phyloP scores from a whole-genome alignment of 2,113 vertebrate genomes.

The Pyxicephalus adspersus region DNA sequence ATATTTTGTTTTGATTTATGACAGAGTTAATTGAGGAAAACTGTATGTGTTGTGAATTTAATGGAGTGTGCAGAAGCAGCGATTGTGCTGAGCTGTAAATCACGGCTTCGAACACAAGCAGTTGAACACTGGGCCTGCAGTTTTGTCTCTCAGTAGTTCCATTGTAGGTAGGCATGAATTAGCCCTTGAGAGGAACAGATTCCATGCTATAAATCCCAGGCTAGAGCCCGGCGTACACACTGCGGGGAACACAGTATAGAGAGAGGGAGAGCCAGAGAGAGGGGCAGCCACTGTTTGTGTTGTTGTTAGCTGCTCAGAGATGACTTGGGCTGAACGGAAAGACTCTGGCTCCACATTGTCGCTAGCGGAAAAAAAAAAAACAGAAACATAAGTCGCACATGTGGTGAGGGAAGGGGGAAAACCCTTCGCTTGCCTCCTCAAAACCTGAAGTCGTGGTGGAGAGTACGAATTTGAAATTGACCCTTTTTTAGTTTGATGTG shows the following conservation, averaged over 20 bases:
- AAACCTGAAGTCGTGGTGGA: not conserved
- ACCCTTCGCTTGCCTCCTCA: constrained; percentile 35
- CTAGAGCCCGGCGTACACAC: constrained; percentile 59
- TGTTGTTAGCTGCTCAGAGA: constrained; percentile 67
- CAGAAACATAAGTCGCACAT: constrained; percentile 71
- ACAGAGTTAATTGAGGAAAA: constrained; percentile 58
- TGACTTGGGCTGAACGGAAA: constrained; percentile 64
- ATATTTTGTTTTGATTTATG: constrained; percentile 59
- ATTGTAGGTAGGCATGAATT: constrained; percentile 67
- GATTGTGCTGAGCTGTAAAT: constrained; percentile 12
- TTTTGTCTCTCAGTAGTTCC: constrained; percentile 64
- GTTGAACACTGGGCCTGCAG: constrained; percentile 18
- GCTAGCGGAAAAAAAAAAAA: constrained; percentile 71
- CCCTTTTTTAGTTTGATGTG: not conserved
- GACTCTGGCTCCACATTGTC: constrained; percentile 73
- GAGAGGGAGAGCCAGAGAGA: constrained; percentile 52
- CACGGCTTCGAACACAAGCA: constrained; percentile 23
- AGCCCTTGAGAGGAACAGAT: constrained; percentile 62
- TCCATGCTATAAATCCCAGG: constrained; percentile 64
- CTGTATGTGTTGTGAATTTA: constrained; percentile 42
- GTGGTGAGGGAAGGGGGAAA: constrained; percentile 66
- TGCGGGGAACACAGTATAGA: constrained; percentile 63
- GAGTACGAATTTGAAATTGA: not conserved
- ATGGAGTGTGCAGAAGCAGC: constrained; percentile 21
- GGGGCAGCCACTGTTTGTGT: constrained; percentile 65